Evolutionary conservation across 2,113 vertebrate species (phyloP).

Genomic region (Heterotilapia buettikoferi): DNA sequence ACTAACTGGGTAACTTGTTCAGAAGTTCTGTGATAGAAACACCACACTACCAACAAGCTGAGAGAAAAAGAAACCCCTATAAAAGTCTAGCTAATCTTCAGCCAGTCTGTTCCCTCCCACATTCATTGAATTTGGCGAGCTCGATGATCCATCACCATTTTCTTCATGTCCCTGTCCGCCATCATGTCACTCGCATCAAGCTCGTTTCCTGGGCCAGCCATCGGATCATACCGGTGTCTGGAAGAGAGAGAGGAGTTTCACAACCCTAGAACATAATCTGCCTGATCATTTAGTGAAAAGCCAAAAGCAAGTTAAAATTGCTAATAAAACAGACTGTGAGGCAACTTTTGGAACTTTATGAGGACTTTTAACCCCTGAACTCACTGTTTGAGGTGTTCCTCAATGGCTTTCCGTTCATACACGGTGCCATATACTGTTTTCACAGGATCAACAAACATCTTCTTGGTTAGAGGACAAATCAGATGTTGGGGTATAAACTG

Average conservation of each 20-base stretch:
- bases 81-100: not conserved
- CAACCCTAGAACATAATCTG: not conserved
- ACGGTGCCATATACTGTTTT: slow-evolving; percentile 21
- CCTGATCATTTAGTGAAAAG: not conserved
- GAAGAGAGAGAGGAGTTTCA: not conserved
- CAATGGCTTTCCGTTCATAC: slow-evolving; percentile 60
- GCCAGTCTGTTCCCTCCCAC: not conserved
- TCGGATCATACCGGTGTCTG: slow-evolving; percentile 27
- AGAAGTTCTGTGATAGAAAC: rapidly evolving
- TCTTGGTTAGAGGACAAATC: slow-evolving; percentile 49
- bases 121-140: slow-evolving; percentile 29
- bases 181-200: slow-evolving; percentile 9
- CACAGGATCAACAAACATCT: slow-evolving; percentile 64
- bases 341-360: not conserved
- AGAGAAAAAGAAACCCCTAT: not conserved
- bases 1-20: rapidly evolving
- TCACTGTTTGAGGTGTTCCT: slow-evolving; percentile 48
- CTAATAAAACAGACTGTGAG: not conserved
- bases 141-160: slow-evolving; percentile 28
- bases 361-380: not conserved
- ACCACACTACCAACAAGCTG: rapidly evolving
- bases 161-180: slow-evolving; percentile 33
- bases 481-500: slow-evolving; percentile 24
- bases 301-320: not conserved
- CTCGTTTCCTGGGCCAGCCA: not conserved